These are phyloP conservation scores for Scytalopus superciliaris DNA, from an alignment of 2,113 vertebrate genomes.

Conservation along the genomic window DNA sequence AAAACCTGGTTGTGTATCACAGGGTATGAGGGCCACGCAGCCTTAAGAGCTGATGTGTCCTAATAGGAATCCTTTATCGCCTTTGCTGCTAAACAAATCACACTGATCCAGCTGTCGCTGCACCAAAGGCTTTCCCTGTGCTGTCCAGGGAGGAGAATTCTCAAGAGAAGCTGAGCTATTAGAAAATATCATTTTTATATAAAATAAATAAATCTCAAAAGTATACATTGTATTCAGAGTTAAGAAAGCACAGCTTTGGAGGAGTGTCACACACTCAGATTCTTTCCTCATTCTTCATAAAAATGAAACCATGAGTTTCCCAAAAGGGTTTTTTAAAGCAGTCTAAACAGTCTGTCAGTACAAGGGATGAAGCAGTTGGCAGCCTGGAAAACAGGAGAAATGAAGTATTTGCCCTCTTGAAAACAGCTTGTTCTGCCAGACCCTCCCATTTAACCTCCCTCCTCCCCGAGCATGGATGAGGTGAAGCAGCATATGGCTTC, in stretches of 20 bases:
- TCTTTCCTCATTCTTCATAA: not conserved
- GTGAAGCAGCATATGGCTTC: conserved; percentile 9
- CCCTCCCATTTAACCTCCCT: not conserved
- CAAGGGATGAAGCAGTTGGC: not conserved
- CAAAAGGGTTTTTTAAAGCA: not conserved
- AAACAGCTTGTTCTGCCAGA: conserved; percentile 19
- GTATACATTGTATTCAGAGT: not conserved
- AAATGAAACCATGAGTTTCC: not conserved
- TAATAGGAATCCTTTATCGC: not conserved
- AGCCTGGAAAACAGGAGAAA: not conserved
- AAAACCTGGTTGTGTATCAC: not conserved
- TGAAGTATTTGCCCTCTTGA: not conserved
- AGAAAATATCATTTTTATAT: not conserved
- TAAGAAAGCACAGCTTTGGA: not conserved
- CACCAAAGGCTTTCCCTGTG: not conserved
- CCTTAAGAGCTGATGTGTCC: not conserved
- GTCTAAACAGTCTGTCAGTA: not conserved
- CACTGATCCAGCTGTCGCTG: not conserved
- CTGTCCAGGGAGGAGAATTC: not conserved
- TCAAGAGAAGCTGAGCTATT: not conserved
- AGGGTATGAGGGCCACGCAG: not conserved
- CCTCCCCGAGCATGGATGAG: not conserved
- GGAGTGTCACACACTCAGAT: not conserved
- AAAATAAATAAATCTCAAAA: not conserved
- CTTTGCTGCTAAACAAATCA: not conserved